Base-by-base conservation (phyloP, 2,888 invertebrate species). In the Parnassius mnemosyne region DNA sequence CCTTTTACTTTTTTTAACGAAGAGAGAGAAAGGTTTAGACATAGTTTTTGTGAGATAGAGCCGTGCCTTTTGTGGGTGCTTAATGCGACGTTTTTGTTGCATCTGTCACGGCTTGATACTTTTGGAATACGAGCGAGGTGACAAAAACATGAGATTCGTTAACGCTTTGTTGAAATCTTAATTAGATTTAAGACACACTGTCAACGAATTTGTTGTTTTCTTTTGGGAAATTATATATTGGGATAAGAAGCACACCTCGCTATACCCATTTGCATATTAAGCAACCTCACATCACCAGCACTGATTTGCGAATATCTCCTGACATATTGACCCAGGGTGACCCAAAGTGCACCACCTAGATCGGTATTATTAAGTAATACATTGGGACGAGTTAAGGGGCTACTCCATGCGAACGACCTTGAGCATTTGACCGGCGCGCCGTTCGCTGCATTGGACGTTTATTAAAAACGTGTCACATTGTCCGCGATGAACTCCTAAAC, bases 1-100 rank as follows among this genome's bases (percentile, higher is more conserved):
- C 67, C 69, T 60, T 66, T 49, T n/a, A 13, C 13, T 60, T 66
- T 67, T 66, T 54, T 13, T 55, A 20, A 13, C 13, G 43, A 51
- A 10, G 54, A 64, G 51, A 34, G 51, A 43, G 62, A 54, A 44
- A 62, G 49, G 53, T 25, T 59, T 44, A 10, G 34, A 41, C 49
- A 53, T 47, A 49, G 42, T 53, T 53, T 62, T 62, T 62, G 47
- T 62, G 43, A 11, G 25, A 9, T 16, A 53, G 41, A 44, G 44
- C 52, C 56, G 43, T 47, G 34, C 12, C 47, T 47, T 53, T 58
- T 54, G 57, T 62, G 25, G 49, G 53, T 53, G 57, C 20, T 42
- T 58, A 57, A 62, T 62, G 57, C 43, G 57, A 34, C 12, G 57
- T 62, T 62, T 62, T 62, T 62, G 43, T 58, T 10, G 34, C 43